phyloP scores from a whole-genome alignment of 2,888 invertebrate species.

The Dolomedes plantarius region DNA sequence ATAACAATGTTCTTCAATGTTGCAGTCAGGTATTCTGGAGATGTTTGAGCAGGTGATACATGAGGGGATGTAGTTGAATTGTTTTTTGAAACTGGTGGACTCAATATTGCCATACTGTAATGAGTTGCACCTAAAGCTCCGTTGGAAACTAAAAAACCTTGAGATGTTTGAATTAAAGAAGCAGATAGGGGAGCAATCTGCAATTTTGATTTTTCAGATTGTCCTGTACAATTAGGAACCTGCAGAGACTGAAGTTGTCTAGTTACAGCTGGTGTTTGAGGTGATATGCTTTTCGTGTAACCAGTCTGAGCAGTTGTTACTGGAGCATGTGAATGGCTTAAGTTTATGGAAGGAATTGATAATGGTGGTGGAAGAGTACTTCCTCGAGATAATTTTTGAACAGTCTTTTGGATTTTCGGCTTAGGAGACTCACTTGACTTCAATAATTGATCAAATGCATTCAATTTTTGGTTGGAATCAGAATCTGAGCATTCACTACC shows the following conservation, averaged over 20 bases:
- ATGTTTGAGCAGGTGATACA: slow-evolving; percentile 42
- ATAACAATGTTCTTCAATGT: slow-evolving; percentile 61
- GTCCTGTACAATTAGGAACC: slow-evolving; percentile 22
- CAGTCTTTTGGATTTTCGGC: slow-evolving; percentile 52
- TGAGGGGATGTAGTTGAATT: slow-evolving; percentile 36
- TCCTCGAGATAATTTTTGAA: slow-evolving; percentile 60
- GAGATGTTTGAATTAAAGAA: slow-evolving; percentile 59
- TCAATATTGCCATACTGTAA: slow-evolving; percentile 60
- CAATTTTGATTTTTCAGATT: slow-evolving; percentile 47
- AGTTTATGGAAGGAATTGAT: slow-evolving; percentile 55
- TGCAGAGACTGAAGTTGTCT: slow-evolving; percentile 39
- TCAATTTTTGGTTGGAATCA: slow-evolving; percentile 14
- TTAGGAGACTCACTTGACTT: slow-evolving; percentile 20
- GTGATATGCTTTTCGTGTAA: slow-evolving; percentile 39
- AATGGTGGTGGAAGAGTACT: slow-evolving; percentile 54
- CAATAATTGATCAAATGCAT: slow-evolving; percentile 24
- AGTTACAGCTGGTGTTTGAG: slow-evolving; percentile 26
- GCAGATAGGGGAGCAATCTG: slow-evolving; percentile 61
- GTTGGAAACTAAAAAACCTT: slow-evolving; percentile 62
- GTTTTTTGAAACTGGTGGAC: slow-evolving; percentile 47
- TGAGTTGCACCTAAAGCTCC: slow-evolving; percentile 44
- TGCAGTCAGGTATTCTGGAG: slow-evolving; percentile 58
- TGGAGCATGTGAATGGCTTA: slow-evolving; percentile 16
- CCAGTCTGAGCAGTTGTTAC: slow-evolving; percentile 17
- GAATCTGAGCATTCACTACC: not conserved